Base-by-base conservation (phyloP, 2,888 invertebrate species). In the Diloba caeruleocephala region DNA sequence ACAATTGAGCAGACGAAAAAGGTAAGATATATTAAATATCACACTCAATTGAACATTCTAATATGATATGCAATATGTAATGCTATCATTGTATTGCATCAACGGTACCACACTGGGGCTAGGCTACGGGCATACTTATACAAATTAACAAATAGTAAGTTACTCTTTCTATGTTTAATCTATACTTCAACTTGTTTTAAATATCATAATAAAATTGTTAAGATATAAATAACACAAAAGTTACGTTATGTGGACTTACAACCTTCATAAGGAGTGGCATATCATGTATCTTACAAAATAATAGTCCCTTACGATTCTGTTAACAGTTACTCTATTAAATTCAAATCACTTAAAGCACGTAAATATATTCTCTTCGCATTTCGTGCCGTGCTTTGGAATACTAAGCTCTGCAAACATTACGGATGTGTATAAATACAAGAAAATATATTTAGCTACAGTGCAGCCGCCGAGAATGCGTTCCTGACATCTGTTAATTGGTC, bases 231-330 rank as follows among this genome's bases (percentile, higher is more conserved):
- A 91, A 90, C 85, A 87, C 82, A 88, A 86, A 87, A 84, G 78
- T 87, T 88, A 90, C 81, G 81, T 87, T 89, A 89, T 74, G 74
- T 89, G 88, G 89, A 90, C 89, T 85, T 89, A 91, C 91, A 92
- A 91, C 91, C 90, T 91, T 91, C 82, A 81, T 84, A 92, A 89
- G 90, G 88, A 89, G 84, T 84, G 85, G 82, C 82, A 82, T 78
- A 82, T 78, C 67, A 78, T 74, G 71, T 69, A 66, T 70, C 76
- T 79, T 82, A 79, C 78, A 82, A 76, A 82, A 76, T 75, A 82
- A 76, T 74, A 82, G 80, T 85, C 85, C 85, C 85, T 79, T 71
- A 74, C 68, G 71, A 62, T 70, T 70, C 62, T 48, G 58, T 39
- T 64, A 61, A 64, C 66, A 70, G 55, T 70, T 64, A 72, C 56